Conservation (phyloP, 1,140 invertebrate species). For the Orchesella cincta region DNA sequence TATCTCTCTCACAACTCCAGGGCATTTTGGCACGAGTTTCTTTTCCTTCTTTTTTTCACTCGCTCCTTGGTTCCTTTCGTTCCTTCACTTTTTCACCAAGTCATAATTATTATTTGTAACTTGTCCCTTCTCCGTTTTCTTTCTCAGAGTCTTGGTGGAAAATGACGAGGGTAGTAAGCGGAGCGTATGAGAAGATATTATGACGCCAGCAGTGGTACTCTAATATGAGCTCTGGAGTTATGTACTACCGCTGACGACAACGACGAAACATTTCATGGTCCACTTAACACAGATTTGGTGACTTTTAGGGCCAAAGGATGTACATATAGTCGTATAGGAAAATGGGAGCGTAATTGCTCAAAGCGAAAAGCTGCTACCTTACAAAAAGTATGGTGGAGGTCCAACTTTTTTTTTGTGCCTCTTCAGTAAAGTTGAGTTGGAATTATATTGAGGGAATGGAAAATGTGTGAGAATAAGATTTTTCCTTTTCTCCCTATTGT, state of each 20-base stretch:
- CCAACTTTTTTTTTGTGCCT: no score
- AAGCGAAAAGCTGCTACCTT: no score
- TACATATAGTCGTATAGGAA: background rate
- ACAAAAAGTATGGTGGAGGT: no score
- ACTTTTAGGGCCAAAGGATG: background rate
- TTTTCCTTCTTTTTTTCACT: background rate
- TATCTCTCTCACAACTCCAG: background rate
- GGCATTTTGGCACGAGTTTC: background rate
- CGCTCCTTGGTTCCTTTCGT: background rate
- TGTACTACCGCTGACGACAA: background rate
- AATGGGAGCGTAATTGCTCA: background rate
- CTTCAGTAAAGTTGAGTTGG: no score
- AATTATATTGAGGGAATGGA: no score
- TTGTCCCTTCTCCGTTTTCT: background rate
- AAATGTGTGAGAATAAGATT: no score
- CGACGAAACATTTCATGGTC: slow-evolving; percentile 9
- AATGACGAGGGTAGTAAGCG: no score
- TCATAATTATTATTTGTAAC: slow-evolving; percentile 11
- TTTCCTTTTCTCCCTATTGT: no score
- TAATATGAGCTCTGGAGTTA: no score
- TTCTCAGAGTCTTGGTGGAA: no score
- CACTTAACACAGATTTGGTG: background rate
- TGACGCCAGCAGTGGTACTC: no score
- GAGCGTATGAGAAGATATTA: no score
- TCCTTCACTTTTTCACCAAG: background rate